phyloP scores from a whole-genome alignment of 2,797 vertebrate species.

The Eospalax fontanierii region DNA sequence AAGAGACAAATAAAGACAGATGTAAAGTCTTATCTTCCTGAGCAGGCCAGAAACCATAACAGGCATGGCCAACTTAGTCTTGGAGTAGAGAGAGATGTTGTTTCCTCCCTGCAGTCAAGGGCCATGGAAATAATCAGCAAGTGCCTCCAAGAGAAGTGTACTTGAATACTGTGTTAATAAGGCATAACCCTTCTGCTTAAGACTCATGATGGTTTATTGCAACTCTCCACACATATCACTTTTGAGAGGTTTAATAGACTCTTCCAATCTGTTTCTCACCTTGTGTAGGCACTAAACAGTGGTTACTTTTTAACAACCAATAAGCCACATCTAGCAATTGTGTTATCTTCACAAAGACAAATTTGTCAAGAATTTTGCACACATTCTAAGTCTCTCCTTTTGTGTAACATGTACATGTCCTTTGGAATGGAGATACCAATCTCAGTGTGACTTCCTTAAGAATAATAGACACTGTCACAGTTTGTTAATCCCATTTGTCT shows the following conservation, averaged over 20 bases:
- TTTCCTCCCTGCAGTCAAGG: not conserved
- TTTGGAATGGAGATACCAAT: constrained; percentile 45
- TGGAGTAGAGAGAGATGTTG: not conserved
- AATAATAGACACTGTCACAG: constrained; percentile 75
- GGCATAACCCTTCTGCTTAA: not conserved
- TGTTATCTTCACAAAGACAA: constrained; percentile 36
- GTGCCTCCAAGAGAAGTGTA: not conserved
- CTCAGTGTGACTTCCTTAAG: constrained; percentile 74
- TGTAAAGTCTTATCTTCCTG: not conserved
- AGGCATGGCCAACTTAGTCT: not conserved
- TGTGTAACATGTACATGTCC: not conserved
- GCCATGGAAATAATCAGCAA: not conserved
- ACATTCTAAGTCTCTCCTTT: not conserved
- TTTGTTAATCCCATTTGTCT: constrained; percentile 78
- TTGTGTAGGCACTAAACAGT: constrained; percentile 7
- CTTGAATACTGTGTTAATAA: not conserved
- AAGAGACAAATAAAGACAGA: not conserved
- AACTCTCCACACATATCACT: not conserved
- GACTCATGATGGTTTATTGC: not conserved
- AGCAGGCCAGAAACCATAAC: not conserved
- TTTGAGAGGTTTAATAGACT: not conserved
- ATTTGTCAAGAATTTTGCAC: constrained; percentile 57
- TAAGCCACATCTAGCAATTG: constrained; percentile 23
- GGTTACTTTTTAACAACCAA: not conserved
- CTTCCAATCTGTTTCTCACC: constrained; percentile 22